Percentiles rank a stretch among this genome's conserved stretches.
Evolutionary conservation across 1,140 invertebrate genomes (phyloP).

Genomic region (Habropoda laboriosa): DNA sequence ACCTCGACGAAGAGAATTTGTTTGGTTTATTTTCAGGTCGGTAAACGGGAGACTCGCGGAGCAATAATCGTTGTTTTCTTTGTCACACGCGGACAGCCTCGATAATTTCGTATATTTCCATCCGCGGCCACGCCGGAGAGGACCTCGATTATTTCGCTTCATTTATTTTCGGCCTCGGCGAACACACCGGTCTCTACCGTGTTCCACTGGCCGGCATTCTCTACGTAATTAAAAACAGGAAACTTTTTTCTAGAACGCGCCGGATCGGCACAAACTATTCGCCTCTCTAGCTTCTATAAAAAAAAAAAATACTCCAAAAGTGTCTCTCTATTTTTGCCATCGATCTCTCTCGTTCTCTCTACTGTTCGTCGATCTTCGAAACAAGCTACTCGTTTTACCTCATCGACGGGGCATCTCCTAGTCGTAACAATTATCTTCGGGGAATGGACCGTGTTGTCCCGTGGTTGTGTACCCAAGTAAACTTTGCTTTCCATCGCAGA

Average conservation of each 20-base stretch:
- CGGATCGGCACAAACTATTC: no score
- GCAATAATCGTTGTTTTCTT: conserved; percentile 2
- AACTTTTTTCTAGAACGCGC: conserved; percentile 23
- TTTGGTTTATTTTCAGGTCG: not conserved
- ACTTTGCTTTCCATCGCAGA: conserved; percentile 48
- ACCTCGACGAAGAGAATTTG: not conserved
- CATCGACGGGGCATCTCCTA: conserved; percentile 14
- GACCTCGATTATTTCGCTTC: conserved; percentile 17
- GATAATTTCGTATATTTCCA: conserved; percentile 28
- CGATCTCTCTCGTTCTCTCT: not conserved
- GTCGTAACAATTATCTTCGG: conserved; percentile 18
- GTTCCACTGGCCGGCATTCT: conserved; percentile 10
- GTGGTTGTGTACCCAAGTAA: conserved; percentile 12
- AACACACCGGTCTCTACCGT: conserved; percentile 8
- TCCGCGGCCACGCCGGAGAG: not conserved
- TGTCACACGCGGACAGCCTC: not conserved
- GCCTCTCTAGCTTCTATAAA: no score
- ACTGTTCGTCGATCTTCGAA: not conserved
- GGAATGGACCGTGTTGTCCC: conserved; percentile 12
- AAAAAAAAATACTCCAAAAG: conserved; percentile 25
- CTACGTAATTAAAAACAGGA: conserved; percentile 36
- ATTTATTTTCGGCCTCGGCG: conserved; percentile 28
- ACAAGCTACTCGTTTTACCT: conserved; percentile 19
- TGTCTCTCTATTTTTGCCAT: no score
- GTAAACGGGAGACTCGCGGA: not conserved